Percentiles rank a stretch among this genome's conserved stretches.
Evolutionary conservation across 2,888 invertebrate species (phyloP).

Genomic region (Anoplius nigerrimus): DNA sequence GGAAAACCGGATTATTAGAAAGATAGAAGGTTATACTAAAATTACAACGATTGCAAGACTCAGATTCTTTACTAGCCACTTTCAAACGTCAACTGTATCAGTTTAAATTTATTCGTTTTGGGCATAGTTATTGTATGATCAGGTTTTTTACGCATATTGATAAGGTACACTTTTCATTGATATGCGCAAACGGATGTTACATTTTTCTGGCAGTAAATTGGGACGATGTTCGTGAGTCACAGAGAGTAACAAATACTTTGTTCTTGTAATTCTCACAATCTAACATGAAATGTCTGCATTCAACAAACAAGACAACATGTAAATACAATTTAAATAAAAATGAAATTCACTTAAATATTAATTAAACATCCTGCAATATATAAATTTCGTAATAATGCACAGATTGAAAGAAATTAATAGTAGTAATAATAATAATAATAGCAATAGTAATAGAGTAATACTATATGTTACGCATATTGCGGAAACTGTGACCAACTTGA

Average conservation of each 20-base stretch:
- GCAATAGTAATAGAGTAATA: no score
- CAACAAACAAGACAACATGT: no score
- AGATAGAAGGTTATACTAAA: neutral
- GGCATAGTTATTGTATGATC: conserved; percentile 58
- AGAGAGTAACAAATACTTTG: conserved; percentile 10
- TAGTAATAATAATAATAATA: no score
- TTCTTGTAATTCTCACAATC: neutral
- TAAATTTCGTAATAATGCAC: no score
- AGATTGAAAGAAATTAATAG: no score
- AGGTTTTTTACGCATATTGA: conserved; percentile 35
- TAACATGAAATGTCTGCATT: neutral
- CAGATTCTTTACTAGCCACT: neutral
- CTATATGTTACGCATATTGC: no score
- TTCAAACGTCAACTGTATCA: conserved; percentile 36
- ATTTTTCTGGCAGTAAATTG: conserved; percentile 57
- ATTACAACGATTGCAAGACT: conserved; percentile 2
- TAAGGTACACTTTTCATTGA: conserved; percentile 34
- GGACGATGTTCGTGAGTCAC: conserved; percentile 34
- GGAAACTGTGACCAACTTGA: no score
- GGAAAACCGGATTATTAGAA: neutral
- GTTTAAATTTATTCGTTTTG: conserved; percentile 52
- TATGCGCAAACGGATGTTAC: conserved; percentile 45
- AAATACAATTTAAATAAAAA: no score
- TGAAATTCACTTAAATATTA: no score
- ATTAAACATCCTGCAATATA: no score